Conservation (phyloP, 2,113 vertebrate genomes). For the Chitala chitala region DNA sequence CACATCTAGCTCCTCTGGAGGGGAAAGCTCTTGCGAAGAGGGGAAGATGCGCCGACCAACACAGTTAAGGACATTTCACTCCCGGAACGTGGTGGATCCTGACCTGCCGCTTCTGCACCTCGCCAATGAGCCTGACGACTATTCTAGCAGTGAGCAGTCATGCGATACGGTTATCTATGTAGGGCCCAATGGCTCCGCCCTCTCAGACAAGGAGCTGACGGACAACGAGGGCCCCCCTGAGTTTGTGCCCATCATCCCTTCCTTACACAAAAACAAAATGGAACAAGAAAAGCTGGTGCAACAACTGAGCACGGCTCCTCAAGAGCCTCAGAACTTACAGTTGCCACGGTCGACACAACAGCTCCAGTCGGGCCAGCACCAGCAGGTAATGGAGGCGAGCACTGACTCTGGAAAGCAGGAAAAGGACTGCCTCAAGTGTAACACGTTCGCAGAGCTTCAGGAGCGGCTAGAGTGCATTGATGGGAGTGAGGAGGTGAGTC, state of each 20-base stretch:
- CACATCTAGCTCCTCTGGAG: slow-evolving; percentile 95
- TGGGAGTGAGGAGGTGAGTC: slow-evolving; percentile 84
- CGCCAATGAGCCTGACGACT: slow-evolving; percentile 90
- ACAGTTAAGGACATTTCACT: slow-evolving; percentile 86
- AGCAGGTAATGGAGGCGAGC: slow-evolving; percentile 64
- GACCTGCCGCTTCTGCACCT: slow-evolving; percentile 80
- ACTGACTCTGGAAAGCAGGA: slow-evolving; percentile 65
- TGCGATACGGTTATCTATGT: slow-evolving; percentile 98
- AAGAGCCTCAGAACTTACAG: slow-evolving; percentile 32
- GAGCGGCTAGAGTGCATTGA: slow-evolving; percentile 94
- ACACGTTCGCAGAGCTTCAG: slow-evolving; percentile 96
- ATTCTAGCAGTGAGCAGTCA: slow-evolving; percentile 96
- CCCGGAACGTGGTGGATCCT: slow-evolving; percentile 71
- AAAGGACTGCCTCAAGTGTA: slow-evolving; percentile 89
- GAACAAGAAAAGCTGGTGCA: slow-evolving; percentile 51
- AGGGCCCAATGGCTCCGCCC: slow-evolving; percentile 85
- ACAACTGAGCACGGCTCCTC: slow-evolving; percentile 23
- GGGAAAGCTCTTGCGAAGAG: slow-evolving; percentile 96
- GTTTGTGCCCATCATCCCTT: slow-evolving; percentile 91
- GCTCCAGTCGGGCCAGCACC: slow-evolving; percentile 42
- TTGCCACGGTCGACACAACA: slow-evolving; percentile 26
- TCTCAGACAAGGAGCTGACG: slow-evolving; percentile 91
- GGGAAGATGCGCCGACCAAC: slow-evolving; percentile 93
- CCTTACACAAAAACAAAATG: slow-evolving; percentile 69
- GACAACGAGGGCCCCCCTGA: slow-evolving; percentile 95